These are phyloP conservation scores for Saxicola maurus DNA, from an alignment of 2,797 vertebrate genomes.

Conservation along the genomic window DNA sequence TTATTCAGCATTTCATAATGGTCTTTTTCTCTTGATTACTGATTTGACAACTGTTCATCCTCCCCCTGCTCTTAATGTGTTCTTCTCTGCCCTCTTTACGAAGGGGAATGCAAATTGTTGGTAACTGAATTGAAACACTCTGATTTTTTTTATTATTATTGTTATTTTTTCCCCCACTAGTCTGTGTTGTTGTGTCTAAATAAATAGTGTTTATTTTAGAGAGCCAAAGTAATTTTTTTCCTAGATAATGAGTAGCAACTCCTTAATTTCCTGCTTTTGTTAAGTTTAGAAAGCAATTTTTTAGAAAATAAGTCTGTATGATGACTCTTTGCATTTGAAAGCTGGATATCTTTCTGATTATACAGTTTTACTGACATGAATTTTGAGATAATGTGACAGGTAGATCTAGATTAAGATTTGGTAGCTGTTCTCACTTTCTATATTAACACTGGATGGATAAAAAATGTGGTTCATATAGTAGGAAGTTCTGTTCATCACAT, in stretches of 20 bases:
- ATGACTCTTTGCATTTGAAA: background rate
- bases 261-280: background rate
- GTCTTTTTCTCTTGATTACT: conserved; percentile 40
- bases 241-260: background rate
- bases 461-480: conserved; percentile 27
- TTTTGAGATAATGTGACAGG: background rate
- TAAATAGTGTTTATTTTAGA: background rate
- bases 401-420: conserved; percentile 38
- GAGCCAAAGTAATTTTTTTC: background rate
- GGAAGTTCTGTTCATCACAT: conserved; percentile 11
- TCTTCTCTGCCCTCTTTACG: background rate
- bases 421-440: conserved; percentile 37
- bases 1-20: conserved; percentile 4
- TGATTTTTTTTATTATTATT: background rate
- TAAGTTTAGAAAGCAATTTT: background rate
- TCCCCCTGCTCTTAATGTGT: conserved; percentile 1
- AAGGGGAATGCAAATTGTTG: background rate
- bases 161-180: background rate
- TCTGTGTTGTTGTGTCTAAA: background rate
- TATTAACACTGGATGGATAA: conserved; percentile 43
- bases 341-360: background rate
- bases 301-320: background rate
- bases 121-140: background rate
- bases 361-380: background rate
- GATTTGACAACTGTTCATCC: conserved; percentile 43